Conservation (phyloP, 2,113 vertebrate species). For the Montifringilla adamsi region DNA sequence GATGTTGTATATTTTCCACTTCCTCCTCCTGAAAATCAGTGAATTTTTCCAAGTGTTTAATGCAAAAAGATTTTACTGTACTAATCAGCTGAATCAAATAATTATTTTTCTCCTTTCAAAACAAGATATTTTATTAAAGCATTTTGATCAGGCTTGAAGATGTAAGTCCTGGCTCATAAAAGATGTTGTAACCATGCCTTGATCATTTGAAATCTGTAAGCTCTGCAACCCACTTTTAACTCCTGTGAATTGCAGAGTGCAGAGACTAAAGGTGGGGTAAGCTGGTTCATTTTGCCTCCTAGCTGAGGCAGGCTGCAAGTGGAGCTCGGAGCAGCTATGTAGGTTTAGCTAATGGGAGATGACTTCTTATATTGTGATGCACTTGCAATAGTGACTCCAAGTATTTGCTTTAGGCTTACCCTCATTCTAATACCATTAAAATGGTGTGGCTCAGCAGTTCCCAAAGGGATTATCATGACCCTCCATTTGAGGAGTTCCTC, state of each 20-base stretch:
- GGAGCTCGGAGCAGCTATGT: neutral
- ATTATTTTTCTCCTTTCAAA: neutral
- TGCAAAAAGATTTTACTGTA: neutral
- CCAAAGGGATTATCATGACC: slow-evolving; percentile 57
- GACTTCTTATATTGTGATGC: slow-evolving; percentile 37
- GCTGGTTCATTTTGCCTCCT: neutral
- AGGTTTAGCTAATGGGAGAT: slow-evolving; percentile 13
- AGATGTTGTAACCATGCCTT: neutral
- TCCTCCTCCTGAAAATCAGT: neutral
- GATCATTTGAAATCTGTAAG: neutral
- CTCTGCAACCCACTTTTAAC: neutral
- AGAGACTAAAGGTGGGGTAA: neutral
- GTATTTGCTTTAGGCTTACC: slow-evolving; percentile 63
- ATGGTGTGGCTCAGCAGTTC: slow-evolving; percentile 62
- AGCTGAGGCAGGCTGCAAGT: neutral
- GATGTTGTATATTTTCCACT: neutral
- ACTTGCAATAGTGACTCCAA: slow-evolving; percentile 48
- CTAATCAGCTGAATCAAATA: neutral
- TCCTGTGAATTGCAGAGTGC: neutral
- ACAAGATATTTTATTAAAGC: neutral
- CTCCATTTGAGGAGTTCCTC: slow-evolving; percentile 29
- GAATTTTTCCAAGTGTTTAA: neutral
- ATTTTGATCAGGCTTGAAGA: neutral
- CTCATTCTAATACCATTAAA: slow-evolving; percentile 60
- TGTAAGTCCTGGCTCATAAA: neutral